Percentiles rank a stretch among this genome's conserved stretches.
Conservation (phyloP, 2,797 vertebrate species). For the Leptoclinus maculatus region DNA sequence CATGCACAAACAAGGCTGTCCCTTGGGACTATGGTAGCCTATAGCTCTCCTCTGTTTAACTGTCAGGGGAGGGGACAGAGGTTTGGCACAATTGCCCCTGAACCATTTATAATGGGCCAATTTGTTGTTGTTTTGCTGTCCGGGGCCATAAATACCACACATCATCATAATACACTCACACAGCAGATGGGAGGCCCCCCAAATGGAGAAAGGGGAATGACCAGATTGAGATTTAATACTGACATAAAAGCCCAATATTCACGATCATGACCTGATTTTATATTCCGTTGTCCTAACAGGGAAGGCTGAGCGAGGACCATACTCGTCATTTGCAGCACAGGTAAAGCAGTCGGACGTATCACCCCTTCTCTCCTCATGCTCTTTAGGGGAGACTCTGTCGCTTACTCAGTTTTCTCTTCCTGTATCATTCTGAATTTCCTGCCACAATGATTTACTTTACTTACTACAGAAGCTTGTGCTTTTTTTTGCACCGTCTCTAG, state of each 20-base stretch:
- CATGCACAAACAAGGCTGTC: slow-evolving; percentile 82
- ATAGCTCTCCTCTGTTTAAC: slow-evolving; percentile 74
- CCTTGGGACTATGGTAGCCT: slow-evolving; percentile 73
- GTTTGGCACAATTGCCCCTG: slow-evolving; percentile 77
- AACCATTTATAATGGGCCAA: slow-evolving; percentile 79
- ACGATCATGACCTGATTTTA: slow-evolving; percentile 54
- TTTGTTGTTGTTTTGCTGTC: slow-evolving; percentile 82
- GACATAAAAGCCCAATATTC: slow-evolving; percentile 58
- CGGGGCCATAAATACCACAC: slow-evolving; percentile 74
- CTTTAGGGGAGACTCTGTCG: neutral
- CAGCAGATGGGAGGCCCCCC: slow-evolving; percentile 69
- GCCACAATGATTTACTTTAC: neutral
- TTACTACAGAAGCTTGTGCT: slow-evolving; percentile 7
- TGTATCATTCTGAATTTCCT: neutral
- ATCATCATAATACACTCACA: slow-evolving; percentile 65
- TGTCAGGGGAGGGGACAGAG: slow-evolving; percentile 70
- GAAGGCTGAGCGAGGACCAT: slow-evolving; percentile 88
- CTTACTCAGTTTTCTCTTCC: neutral
- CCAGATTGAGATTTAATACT: slow-evolving; percentile 69
- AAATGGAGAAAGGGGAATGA: slow-evolving; percentile 50
- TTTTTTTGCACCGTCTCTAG: slow-evolving; percentile 66
- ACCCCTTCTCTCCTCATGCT: neutral
- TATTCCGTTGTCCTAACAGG: slow-evolving; percentile 77
- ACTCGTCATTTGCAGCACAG: slow-evolving; percentile 89
- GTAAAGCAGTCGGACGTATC: slow-evolving; percentile 47